These are phyloP conservation scores for Pseudorasbora parva DNA, from an alignment of 2,113 vertebrate species.

Conservation along the genomic window DNA sequence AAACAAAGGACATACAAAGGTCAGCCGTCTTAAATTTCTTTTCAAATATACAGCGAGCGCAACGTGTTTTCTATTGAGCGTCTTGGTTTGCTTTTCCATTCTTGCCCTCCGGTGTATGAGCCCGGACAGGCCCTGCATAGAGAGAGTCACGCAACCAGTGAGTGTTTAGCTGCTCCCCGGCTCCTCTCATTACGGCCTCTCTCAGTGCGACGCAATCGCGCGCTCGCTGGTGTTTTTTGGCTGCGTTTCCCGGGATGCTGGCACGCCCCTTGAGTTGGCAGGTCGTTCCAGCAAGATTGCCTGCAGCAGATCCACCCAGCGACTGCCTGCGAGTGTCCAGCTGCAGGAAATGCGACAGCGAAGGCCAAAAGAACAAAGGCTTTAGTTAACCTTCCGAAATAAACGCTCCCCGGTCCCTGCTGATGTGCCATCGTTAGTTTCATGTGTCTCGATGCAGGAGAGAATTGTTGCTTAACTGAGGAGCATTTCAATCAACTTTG, in stretches of 20 bases:
- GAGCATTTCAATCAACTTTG: neutral
- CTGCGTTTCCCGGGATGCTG: constrained; percentile 60
- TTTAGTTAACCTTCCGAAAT: neutral
- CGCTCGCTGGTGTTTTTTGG: constrained; percentile 73
- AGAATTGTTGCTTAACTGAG: constrained; percentile 10
- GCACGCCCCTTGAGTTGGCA: constrained; percentile 35
- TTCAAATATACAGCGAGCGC: constrained; percentile 68
- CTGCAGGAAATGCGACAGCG: constrained; percentile 61
- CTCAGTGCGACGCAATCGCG: constrained; percentile 69
- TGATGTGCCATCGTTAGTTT: neutral
- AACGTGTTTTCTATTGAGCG: constrained; percentile 80
- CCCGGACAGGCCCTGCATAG: constrained; percentile 60
- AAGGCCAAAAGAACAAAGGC: constrained; percentile 64
- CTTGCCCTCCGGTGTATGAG: constrained; percentile 75
- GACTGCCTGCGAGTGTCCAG: constrained; percentile 22
- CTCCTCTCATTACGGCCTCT: constrained; percentile 73
- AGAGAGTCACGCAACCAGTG: constrained; percentile 74
- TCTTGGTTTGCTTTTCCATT: constrained; percentile 73
- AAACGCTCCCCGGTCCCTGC: neutral
- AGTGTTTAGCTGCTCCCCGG: constrained; percentile 66
- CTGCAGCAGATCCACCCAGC: constrained; percentile 41
- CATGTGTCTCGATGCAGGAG: neutral
- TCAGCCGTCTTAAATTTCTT: constrained; percentile 76
- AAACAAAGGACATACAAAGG: constrained; percentile 72
- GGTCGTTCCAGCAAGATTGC: constrained; percentile 33